Evolutionary conservation across 2,888 invertebrate species (phyloP), one percentile per base, ranked within the genome.

Genomic region (Blera fallax): DNA sequence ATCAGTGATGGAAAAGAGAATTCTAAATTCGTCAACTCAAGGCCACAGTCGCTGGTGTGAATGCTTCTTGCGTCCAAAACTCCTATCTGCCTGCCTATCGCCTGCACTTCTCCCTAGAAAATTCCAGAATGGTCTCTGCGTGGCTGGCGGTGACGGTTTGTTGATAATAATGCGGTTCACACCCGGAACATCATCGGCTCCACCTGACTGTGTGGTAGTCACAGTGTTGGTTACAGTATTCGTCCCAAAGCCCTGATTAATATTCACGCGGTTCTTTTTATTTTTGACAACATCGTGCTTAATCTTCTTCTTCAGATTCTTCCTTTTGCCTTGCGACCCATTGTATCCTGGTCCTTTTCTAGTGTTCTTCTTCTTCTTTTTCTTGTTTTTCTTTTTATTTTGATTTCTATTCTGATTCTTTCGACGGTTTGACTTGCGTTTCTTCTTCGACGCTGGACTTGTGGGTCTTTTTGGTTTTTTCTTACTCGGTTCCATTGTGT

Each of bases 161-260:
- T 54, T 62, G n/a, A 78, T 78, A n/a, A 78, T 32, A 34, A 78
- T 78, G 16, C 45, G 62, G 52, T 78, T 78, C 21, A 78, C 62
- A 43, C 34, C 60, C 7, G 37, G 40, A 1, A n/a, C n/a, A n/a
- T 52, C 62, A 21, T 27, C 24, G 2, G 34, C 40, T 43, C 37
- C 45, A 40, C 45, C 69, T 1, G 78, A 54, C 3, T 69, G 40
- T 3, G 78, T 70, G 1, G 69, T 70, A 2, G 69, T 78, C n/a
- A 70, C 11, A 1, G 78, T 78, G 0, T 24, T 43, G 3, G 52
- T 62, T 8, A 62, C 6, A 2, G 52, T 54, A 0, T 24, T 60
- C 0, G 8, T 8, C 1, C 14, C 52, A 3, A 3, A 5, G 3
- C 43, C 62, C 34, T 45, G 40, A 1, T 45, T 54, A 0, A 69